Percentiles rank a stretch among this genome's conserved stretches.
These are phyloP conservation scores for Schizopygopsis pylzovi DNA, from an alignment of 2,797 vertebrate genomes.

Conservation along the genomic window DNA sequence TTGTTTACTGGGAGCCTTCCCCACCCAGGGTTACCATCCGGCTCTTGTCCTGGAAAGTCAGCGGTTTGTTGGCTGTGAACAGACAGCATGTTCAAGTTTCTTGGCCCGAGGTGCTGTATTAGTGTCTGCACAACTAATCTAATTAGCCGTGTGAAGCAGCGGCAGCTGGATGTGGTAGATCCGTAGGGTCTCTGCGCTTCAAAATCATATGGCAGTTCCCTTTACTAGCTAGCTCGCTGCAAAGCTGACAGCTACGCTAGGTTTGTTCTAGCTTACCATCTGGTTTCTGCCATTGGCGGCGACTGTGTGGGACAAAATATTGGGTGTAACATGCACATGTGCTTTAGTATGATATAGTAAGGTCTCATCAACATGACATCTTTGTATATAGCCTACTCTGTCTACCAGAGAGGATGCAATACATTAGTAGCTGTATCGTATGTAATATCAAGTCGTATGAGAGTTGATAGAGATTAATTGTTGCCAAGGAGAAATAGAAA, in stretches of 20 bases:
- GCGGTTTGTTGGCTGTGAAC: slow-evolving; percentile 46
- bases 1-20: slow-evolving; percentile 33
- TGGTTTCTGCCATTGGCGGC: slow-evolving; percentile 57
- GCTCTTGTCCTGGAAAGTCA: slow-evolving; percentile 44
- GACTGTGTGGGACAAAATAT: slow-evolving; percentile 48
- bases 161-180: slow-evolving; percentile 59
- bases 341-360: slow-evolving; percentile 8
- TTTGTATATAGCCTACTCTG: not conserved
- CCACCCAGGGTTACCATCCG: slow-evolving; percentile 18
- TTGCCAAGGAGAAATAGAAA: not conserved
- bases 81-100: slow-evolving; percentile 55
- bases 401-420: not conserved
- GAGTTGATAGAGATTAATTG: not conserved
- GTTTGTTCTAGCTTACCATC: slow-evolving; percentile 57
- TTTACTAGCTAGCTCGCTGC: slow-evolving; percentile 41
- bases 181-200: slow-evolving; percentile 40
- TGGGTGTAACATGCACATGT: slow-evolving; percentile 31
- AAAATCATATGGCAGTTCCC: slow-evolving; percentile 54
- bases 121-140: slow-evolving; percentile 63
- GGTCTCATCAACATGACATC: not conserved
- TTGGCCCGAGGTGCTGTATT: slow-evolving; percentile 56
- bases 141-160: slow-evolving; percentile 62
- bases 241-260: slow-evolving; percentile 59
- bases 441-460: not conserved
- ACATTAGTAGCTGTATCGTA: not conserved